Conservation (phyloP, 2,113 vertebrate species). For the Anser cygnoides region DNA sequence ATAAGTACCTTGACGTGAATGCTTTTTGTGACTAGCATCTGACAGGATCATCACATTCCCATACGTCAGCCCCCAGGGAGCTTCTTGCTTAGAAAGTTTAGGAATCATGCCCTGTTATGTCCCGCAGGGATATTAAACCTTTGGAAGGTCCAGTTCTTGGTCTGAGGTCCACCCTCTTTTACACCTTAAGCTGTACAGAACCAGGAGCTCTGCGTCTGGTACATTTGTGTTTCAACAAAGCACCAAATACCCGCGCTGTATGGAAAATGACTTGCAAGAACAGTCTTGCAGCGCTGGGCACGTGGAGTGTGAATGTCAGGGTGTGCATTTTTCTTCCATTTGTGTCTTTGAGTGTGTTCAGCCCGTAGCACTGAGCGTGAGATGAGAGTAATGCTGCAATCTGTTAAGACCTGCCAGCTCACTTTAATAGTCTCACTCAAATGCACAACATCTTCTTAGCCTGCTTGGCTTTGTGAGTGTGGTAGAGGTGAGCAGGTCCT, state of each 20-base stretch:
- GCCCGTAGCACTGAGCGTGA: not conserved
- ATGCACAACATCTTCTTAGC: not conserved
- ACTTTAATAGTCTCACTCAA: not conserved
- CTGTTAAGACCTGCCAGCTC: not conserved
- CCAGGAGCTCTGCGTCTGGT: not conserved
- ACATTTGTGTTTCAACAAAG: fast-evolving
- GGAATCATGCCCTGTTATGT: not conserved
- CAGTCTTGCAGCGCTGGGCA: not conserved
- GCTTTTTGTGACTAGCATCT: not conserved
- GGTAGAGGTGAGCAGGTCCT: not conserved
- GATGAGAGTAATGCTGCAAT: not conserved
- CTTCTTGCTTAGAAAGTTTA: not conserved
- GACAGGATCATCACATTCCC: not conserved
- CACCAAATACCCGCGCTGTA: not conserved
- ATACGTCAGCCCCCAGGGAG: not conserved
- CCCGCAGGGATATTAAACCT: not conserved
- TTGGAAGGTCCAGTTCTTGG: not conserved
- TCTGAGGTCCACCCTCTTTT: not conserved
- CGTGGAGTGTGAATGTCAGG: not conserved
- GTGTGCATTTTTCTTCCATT: not conserved
- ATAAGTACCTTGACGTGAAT: not conserved
- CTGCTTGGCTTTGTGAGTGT: not conserved
- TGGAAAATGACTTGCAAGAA: not conserved
- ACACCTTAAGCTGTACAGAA: not conserved
- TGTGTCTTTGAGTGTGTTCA: not conserved